Percentiles rank a stretch among this genome's conserved stretches.
Conservation (phyloP, 1,140 invertebrate genomes). For the Drosophila littoralis region DNA sequence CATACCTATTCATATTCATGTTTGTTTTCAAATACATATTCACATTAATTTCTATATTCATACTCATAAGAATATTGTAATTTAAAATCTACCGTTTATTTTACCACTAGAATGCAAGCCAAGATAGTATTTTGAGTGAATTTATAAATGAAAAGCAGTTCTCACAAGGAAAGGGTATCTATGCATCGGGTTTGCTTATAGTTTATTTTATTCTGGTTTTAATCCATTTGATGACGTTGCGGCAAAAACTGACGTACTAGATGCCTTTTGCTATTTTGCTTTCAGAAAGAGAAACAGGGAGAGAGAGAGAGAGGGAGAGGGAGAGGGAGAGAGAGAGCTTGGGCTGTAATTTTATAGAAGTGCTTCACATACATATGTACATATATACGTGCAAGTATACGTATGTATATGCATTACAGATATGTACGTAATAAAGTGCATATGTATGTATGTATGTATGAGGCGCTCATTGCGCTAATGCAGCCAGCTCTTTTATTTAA, state of each 20-base stretch:
- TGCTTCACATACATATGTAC: background rate
- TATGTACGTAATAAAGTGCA: background rate
- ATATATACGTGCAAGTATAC: background rate
- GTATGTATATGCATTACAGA: background rate
- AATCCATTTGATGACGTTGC: constrained; percentile 36
- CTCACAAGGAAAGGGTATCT: background rate
- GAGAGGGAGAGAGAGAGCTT: background rate
- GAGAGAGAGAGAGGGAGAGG: background rate
- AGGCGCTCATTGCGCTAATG: constrained; percentile 33
- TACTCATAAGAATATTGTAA: background rate
- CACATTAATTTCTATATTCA: background rate
- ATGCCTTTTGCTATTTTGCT: constrained; percentile 6
- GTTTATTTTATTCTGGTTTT: constrained; percentile 1
- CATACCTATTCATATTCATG: background rate
- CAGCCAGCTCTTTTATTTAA: constrained; percentile 70
- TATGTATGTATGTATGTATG: too few relatives aligned
- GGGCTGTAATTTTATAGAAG: constrained; percentile 5
- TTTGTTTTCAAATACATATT: background rate
- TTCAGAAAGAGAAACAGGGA: background rate
- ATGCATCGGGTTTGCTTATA: background rate
- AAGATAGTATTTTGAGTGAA: too few relatives aligned
- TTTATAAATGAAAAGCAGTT: background rate
- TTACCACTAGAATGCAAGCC: too few relatives aligned
- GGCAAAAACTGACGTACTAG: constrained; percentile 9
- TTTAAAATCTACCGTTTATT: background rate